phyloP scores from a whole-genome alignment of 2,113 vertebrate genomes.

The Bubo bubo region DNA sequence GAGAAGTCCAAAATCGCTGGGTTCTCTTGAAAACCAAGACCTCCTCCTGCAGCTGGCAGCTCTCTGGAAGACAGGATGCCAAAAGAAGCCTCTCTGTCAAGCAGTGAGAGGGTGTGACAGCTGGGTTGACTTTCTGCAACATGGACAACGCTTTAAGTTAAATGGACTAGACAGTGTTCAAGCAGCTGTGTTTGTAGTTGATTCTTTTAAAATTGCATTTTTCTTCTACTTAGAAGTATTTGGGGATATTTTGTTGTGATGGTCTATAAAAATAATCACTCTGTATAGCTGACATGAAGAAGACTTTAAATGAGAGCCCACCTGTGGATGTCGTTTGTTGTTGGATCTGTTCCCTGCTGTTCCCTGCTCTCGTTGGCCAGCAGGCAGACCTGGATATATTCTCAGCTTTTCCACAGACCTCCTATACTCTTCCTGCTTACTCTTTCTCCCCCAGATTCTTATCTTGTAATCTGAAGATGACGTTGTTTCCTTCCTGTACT shows the following conservation, averaged over 20 bases:
- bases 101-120: rapidly evolving
- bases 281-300: background rate
- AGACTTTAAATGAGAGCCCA: background rate
- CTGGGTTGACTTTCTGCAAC: background rate
- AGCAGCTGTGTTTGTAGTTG: background rate
- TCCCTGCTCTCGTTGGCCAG: background rate
- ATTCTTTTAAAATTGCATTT: background rate
- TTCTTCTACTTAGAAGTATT: background rate
- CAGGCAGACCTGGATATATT: background rate
- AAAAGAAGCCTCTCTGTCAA: background rate
- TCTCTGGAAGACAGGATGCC: background rate
- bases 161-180: background rate
- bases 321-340: background rate
- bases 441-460: background rate
- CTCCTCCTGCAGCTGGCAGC: background rate
- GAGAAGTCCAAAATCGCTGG: background rate
- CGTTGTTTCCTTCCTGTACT: background rate
- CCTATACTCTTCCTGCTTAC: background rate
- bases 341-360: background rate
- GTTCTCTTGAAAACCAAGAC: background rate
- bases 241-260: background rate
- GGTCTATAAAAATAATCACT: background rate
- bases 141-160: background rate
- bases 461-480: background rate
- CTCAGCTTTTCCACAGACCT: background rate